Evolutionary conservation across 1,140 invertebrate species (phyloP), one percentile per base, ranked within the genome.

Genomic region (Drosophila repletoides): DNA sequence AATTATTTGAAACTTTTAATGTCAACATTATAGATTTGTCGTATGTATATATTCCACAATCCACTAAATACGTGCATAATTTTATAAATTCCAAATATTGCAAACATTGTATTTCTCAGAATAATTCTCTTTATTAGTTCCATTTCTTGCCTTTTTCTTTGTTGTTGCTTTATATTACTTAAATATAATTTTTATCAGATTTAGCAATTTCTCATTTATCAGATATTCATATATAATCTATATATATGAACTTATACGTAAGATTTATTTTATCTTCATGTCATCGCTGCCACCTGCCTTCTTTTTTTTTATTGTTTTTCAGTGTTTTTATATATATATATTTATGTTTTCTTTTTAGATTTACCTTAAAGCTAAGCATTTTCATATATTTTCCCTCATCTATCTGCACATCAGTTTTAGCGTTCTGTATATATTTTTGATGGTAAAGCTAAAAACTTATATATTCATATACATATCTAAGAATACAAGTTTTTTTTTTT

Each of bases 121-220:
- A 84, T 84, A 84, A 80, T 86, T 86, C 79, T 84, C 79, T 84
- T 84, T 84, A 84, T 84, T 84, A 84, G 80, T 86, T 84, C 43
- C 73, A 83, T 71, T 84, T 77, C 26, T 61, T 84, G 70, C 45
- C 59, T 38, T 77, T 84, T 64, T 26, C 31, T 70, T 70, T 52
- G 51, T 52, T 48, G 34, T 61, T 76, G 40, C 64, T 66, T 53
- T 55, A 53, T 69, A 53, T 83, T 84, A 71, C 79, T 83, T 83
- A 83, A 22, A 41, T 56, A 66, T 84, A 84, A 29, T 38, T 77
- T n/a, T 74, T 77, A 74, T 84, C 79, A 83, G 79, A 84, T 83
- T 81, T 84, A 71, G 79, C 77, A 58, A 58, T 84, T 77, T 83
- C 60, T 77, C 74, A 74, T 77, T 70, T 71, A 84, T 84, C 72